Evolutionary conservation across 2,797 vertebrate species (phyloP).

Genomic region (Ptychobarbus kaznakovi): DNA sequence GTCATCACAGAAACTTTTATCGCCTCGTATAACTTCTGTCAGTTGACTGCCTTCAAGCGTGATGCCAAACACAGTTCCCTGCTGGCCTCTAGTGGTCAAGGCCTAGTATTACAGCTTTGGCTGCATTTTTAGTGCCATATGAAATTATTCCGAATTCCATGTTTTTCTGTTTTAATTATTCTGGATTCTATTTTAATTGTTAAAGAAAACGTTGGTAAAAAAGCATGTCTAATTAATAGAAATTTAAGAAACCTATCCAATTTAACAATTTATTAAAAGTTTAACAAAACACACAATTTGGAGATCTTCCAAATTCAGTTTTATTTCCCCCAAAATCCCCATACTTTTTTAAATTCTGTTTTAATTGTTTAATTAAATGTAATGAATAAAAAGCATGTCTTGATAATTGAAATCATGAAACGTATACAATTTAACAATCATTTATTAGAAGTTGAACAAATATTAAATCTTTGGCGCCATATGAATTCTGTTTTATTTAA

Average conservation of each 20-base stretch:
- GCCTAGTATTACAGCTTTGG: constrained; percentile 20
- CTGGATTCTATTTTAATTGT: neutral
- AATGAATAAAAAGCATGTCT: neutral
- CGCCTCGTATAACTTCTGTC: neutral
- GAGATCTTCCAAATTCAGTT: too few species aligned
- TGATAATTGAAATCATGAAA: neutral
- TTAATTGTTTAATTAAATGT: neutral
- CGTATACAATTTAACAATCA: too few species aligned
- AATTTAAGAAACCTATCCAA: neutral
- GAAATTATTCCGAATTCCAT: neutral
- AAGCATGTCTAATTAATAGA: neutral
- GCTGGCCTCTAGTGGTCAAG: constrained; percentile 66
- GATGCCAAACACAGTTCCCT: neutral
- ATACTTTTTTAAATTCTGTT: too few species aligned
- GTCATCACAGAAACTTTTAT: constrained; percentile 2
- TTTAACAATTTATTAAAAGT: neutral
- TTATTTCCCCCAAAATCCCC: too few species aligned
- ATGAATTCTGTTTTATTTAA: too few species aligned
- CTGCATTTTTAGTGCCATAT: neutral
- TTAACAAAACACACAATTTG: too few species aligned
- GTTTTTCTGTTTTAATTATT: neutral
- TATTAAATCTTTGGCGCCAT: neutral
- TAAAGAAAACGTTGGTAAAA: neutral
- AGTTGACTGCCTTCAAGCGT: neutral
- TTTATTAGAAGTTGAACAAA: neutral